These are phyloP conservation scores for Nycticebus coucang DNA, from an alignment of 2,113 vertebrate species.

Conservation along the genomic window DNA sequence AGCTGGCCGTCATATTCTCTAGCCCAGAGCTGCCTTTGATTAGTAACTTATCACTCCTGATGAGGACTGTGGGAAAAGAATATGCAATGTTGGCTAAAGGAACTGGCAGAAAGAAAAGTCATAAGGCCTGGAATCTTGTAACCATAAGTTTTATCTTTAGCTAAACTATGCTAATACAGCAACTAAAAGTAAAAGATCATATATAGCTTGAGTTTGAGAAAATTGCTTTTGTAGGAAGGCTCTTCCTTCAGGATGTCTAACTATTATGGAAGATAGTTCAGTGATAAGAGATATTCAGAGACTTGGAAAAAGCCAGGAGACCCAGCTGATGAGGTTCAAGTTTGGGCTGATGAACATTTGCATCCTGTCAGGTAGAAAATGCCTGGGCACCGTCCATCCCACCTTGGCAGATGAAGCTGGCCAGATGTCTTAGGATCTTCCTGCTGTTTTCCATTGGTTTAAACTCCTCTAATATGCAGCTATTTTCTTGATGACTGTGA, in stretches of 20 bases:
- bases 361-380: neutral
- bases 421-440: neutral
- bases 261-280: neutral
- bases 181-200: neutral
- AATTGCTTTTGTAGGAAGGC: neutral
- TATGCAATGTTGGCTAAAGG: neutral
- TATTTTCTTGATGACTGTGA: neutral
- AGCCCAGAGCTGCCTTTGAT: neutral
- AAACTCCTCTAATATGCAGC: neutral
- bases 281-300: neutral
- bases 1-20: neutral
- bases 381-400: neutral
- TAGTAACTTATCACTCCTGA: neutral
- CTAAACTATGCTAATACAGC: neutral
- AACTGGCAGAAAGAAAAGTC: constrained; percentile 2
- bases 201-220: neutral
- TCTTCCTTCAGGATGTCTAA: neutral
- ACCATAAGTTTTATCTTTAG: neutral
- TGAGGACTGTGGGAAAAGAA: neutral
- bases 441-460: neutral
- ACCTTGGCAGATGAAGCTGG: neutral
- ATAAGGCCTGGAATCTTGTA: neutral
- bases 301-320: neutral
- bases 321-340: accelerated
- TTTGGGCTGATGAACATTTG: neutral